Evolutionary conservation across 2,797 vertebrate species (phyloP), one percentile per base, ranked within the genome.

Genomic region (Botia almorhae): DNA sequence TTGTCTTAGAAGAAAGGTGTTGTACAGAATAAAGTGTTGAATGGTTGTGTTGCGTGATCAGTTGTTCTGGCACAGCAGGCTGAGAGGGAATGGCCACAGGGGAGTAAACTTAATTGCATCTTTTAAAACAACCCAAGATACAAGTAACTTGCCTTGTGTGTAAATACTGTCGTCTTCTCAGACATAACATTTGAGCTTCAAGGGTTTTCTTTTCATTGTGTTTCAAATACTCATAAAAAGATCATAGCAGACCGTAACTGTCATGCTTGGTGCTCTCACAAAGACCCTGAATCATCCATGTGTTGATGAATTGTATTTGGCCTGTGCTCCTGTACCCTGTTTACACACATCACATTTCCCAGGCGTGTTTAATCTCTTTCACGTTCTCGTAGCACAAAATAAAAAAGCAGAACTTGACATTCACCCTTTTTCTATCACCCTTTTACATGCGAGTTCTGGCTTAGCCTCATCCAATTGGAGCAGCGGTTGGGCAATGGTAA

Each of bases 401-500:
- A 39, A 39, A 39, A 39, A 39, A 65, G 14, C 60, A 50, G 68
- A 19, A 53, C 33, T n/a, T 8, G 69, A 60, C 48, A 60, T 33
- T 13, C 77, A 56, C 82, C 33, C 43, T 23, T 71, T 78, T 68
- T 68, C 53, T 61, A 68, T n/a, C 19, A 50, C 12, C 33, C 10
- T 19, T 36, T 80, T 68, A 43, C 74, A 64, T 7, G 51, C 78
- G 6, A 50, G 74, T 23, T 7, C 13, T 2, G 16, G 23, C n/a
- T 71, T 53, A 61, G 81, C 84, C 78, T 74, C 65, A 36, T 7
- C 83, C 63, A 84, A 76, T 73, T 58, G 82, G 77, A 79, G 63
- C 61, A 60, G 73, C 50, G 78, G 76, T 84, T 88, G 82, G 82
- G 81, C 77, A 80, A 88, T 33, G 13, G 16, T 50, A 65, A 69